Evolutionary conservation across 1,140 invertebrate genomes (phyloP).

Genomic region (Octopus bimaculoides): DNA sequence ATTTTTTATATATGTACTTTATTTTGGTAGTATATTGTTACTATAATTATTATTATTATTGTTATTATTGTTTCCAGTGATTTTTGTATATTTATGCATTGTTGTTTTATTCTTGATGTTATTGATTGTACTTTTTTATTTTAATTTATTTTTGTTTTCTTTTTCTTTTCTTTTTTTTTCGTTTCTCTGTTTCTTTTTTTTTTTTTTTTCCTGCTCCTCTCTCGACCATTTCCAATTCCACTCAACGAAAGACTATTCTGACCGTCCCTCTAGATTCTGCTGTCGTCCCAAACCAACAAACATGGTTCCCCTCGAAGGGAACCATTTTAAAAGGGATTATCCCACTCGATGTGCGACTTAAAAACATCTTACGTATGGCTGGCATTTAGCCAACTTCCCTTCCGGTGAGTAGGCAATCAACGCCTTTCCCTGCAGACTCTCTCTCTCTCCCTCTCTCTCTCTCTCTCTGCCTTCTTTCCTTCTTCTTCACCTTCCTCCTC

Average conservation of each 20-base stretch:
- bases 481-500: no score
- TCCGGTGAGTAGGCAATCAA: background rate
- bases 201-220: background rate
- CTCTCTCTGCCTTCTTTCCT: no score
- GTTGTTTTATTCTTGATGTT: no score
- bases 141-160: no score
- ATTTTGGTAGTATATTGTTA: no score
- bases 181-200: background rate
- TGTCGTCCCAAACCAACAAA: background rate
- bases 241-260: background rate
- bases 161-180: background rate
- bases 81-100: no score
- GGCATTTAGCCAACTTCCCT: background rate
- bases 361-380: background rate
- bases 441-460: no score
- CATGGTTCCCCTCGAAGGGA: background rate
- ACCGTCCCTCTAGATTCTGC: slow-evolving; percentile 1
- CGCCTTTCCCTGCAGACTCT: no score
- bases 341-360: background rate
- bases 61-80: no score
- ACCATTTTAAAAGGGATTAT: background rate
- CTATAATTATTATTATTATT: no score
- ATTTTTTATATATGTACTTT: no score
- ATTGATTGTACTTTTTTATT: no score
- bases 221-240: background rate